These are phyloP conservation scores for Otus scops DNA, from an alignment of 2,797 vertebrate species.

Conservation along the genomic window DNA sequence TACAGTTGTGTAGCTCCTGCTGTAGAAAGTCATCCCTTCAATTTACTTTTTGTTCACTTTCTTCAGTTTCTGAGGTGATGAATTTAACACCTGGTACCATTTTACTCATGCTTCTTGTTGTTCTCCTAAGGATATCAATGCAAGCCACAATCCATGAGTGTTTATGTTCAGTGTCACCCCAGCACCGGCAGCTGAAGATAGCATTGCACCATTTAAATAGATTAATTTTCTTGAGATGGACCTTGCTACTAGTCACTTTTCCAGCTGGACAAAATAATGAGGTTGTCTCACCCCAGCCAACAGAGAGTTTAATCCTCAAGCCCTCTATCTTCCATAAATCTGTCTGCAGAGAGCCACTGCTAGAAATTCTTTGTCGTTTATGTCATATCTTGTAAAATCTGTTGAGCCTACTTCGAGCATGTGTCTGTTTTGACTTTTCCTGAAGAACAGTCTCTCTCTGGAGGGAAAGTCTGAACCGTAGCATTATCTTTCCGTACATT, in stretches of 20 bases:
- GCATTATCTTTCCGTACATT: not conserved
- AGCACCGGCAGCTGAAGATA: constrained; percentile 20
- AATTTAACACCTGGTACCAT: not conserved
- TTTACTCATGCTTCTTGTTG: not conserved
- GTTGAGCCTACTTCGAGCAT: constrained; percentile 20
- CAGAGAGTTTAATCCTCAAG: constrained; percentile 44
- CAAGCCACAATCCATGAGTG: not conserved
- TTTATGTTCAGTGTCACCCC: constrained; percentile 22
- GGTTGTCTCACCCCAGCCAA: constrained; percentile 40
- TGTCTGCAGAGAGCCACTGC: constrained; percentile 48
- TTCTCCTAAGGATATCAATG: not conserved
- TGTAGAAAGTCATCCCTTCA: not conserved
- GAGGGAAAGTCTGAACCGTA: constrained; percentile 17
- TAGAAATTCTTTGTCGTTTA: constrained; percentile 62
- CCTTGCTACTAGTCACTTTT: constrained; percentile 18
- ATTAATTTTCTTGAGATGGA: constrained; percentile 39
- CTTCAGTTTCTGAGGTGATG: not conserved
- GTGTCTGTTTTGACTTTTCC: constrained; percentile 55
- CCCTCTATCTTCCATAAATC: constrained; percentile 55
- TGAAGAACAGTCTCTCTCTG: constrained; percentile 46
- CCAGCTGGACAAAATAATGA: constrained; percentile 60
- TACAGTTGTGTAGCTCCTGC: not conserved
- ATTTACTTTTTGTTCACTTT: not conserved
- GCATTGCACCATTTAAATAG: constrained; percentile 20
- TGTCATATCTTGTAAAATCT: constrained; percentile 72